Evolutionary conservation across 1,140 invertebrate species (phyloP).

Genomic region (Aphelenchoides fujianensis): DNA sequence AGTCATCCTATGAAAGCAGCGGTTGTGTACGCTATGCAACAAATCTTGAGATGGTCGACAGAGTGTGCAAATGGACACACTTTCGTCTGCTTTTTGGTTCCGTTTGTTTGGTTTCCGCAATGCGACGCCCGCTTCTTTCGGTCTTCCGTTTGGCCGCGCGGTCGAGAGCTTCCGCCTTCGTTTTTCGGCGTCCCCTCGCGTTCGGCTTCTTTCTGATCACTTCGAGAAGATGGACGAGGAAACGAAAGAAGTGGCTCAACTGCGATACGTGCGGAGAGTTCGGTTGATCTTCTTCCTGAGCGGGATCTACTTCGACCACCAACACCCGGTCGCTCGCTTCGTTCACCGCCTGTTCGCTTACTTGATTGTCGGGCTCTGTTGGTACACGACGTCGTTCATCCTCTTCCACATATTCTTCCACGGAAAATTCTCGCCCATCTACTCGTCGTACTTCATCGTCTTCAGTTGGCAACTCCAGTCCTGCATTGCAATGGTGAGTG

Average conservation of each 20-base stretch:
- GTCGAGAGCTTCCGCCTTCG: too few species aligned
- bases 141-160: too few species aligned
- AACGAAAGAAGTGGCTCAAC: conserved; percentile 10
- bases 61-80: too few species aligned
- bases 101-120: too few species aligned
- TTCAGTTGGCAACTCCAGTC: conserved; percentile 7
- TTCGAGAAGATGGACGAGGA: too few species aligned
- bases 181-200: too few species aligned
- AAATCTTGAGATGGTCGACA: too few species aligned
- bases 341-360: background rate
- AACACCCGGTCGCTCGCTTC: background rate
- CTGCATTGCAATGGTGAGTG: conserved; percentile 2
- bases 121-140: too few species aligned
- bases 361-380: background rate
- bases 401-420: background rate
- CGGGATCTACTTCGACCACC: background rate
- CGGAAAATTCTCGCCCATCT: background rate
- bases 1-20: too few species aligned
- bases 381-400: background rate
- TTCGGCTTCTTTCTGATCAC: too few species aligned
- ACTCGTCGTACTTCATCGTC: background rate
- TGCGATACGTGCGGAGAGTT: conserved; percentile 15
- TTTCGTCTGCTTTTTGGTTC: too few species aligned
- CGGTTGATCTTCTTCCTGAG: conserved; percentile 15
- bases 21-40: too few species aligned